These are phyloP conservation scores for Sakesphorus luctuosus DNA, from an alignment of 2,113 vertebrate genomes.

Conservation along the genomic window DNA sequence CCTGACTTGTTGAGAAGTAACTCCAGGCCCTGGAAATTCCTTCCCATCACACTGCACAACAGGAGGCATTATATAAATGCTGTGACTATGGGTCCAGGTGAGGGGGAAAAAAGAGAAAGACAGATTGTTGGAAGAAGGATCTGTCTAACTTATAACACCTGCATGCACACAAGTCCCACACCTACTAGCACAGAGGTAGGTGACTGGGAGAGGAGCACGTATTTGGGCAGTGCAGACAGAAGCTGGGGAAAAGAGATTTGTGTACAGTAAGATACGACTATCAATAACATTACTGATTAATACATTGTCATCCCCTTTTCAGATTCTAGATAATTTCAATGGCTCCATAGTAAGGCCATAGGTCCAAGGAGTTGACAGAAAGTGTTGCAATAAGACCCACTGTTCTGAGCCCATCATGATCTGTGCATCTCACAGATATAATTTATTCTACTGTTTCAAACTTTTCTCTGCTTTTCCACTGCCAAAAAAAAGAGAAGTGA, in stretches of 20 bases:
- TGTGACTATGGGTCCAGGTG: neutral
- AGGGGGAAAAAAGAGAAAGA: neutral
- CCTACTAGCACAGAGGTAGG: neutral
- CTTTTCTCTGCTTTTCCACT: neutral
- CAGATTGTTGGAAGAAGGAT: neutral
- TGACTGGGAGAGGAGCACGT: neutral
- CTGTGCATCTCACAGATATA: neutral
- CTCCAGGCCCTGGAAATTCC: neutral
- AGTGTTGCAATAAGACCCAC: neutral
- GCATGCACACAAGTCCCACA: accelerated
- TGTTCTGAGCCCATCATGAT: neutral
- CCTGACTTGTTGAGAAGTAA: neutral
- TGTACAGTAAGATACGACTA: neutral
- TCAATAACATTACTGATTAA: neutral
- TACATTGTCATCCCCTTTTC: neutral
- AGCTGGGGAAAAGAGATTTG: neutral
- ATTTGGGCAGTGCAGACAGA: neutral
- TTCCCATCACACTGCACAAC: neutral
- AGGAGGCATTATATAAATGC: neutral
- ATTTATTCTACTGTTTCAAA: neutral
- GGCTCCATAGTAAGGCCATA: neutral
- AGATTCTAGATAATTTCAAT: neutral
- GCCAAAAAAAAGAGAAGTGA: neutral
- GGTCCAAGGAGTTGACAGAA: neutral
- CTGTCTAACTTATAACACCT: neutral